Evolutionary conservation across 2,888 invertebrate species (phyloP), one percentile per base, ranked within the genome.

Genomic region (Campoplex nolae): DNA sequence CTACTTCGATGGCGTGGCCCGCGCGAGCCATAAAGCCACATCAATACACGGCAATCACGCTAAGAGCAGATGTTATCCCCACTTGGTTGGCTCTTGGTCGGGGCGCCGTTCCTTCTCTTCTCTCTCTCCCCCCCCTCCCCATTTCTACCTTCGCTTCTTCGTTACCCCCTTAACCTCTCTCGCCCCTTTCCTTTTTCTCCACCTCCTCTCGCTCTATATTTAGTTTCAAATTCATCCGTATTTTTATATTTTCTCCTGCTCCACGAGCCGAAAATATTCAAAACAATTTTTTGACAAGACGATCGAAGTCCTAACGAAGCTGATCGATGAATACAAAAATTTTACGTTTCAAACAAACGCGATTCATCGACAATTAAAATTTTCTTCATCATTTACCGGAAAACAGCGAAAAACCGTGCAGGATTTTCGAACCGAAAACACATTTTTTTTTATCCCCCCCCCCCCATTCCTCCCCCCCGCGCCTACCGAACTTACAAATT

Each of bases 51-150:
- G 92, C 92, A 93, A 93, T 93, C 93, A 92, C 92, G 92, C 92
- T 93, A 93, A 93, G 93, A 93, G 93, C 93, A 93, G 93, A 93
- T 93, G 92, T 93, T 93, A 93, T 92, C 92, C 93, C 93, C 90
- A 90, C 93, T 89, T 68, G 23, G 76, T 51, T 65, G 16, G 35
- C 54, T 79, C 79, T 38, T 70, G 79, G 71, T 58, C 71, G 82
- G 68, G 81, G 84, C 84, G 86, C 81, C 86, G 71, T 71, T 65
- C 83, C 75, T 79, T 54, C 78, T 79, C 54, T 76, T 45, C 23
- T 35, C 45, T 42, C 23, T 0, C 23, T 0, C 23, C 23, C 23
- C 23, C 48, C 65, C 23, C 23, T 0, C 48, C 65, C 54, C 70
- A 48, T 78, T 23, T 70, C 42, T 45, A 38, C 62, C 79, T 70